Conservation (phyloP, 2,113 vertebrate genomes). For the Bungarus multicinctus region DNA sequence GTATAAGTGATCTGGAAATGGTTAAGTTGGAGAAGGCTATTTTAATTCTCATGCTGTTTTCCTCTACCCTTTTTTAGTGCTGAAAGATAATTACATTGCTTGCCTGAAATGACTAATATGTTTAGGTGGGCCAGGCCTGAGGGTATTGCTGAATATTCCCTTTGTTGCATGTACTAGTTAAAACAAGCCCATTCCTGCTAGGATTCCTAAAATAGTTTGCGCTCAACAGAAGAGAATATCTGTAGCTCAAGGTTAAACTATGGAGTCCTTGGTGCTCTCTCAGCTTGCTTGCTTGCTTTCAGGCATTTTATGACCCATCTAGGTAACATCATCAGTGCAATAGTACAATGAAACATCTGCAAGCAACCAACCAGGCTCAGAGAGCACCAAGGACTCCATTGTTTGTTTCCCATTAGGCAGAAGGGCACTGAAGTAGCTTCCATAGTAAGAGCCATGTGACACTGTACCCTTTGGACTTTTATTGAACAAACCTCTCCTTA, state of each 20-base stretch:
- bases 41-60: background rate
- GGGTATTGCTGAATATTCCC: background rate
- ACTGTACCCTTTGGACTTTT: background rate
- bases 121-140: background rate
- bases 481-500: background rate
- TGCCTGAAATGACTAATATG: background rate
- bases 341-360: background rate
- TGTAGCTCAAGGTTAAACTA: background rate
- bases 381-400: background rate
- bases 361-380: background rate
- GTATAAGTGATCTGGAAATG: background rate
- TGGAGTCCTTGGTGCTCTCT: background rate
- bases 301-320: background rate
- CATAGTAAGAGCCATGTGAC: too few relatives aligned
- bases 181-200: constrained; percentile 14
- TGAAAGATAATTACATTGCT: background rate
- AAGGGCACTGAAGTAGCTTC: background rate
- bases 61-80: background rate
- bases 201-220: background rate
- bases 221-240: background rate
- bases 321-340: background rate
- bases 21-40: background rate
- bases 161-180: background rate
- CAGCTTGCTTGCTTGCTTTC: background rate
- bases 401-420: background rate